phyloP scores from a whole-genome alignment of 1,140 invertebrate genomes.

The Cydia pomonella region DNA sequence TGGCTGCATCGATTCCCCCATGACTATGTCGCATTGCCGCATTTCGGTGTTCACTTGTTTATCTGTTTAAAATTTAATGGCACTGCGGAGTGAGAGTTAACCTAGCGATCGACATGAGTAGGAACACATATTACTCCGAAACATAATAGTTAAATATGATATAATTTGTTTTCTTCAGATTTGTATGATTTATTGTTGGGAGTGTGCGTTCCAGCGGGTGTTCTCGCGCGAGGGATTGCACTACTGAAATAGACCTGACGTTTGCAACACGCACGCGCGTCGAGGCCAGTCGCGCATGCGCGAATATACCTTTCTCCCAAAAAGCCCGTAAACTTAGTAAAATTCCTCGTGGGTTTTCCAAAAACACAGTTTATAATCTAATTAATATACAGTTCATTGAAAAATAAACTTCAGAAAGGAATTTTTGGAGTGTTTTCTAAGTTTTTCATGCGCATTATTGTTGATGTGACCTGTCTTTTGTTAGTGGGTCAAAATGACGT shows the following conservation, averaged over 20 bases:
- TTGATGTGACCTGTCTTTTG: not conserved
- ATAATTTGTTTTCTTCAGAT: constrained; percentile 15
- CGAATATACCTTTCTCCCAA: not conserved
- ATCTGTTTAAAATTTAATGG: constrained; percentile 12
- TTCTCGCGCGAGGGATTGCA: constrained; percentile 28
- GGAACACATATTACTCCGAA: not conserved
- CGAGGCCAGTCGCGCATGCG: constrained; percentile 53
- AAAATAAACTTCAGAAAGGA: not conserved
- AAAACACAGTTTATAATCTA: not conserved
- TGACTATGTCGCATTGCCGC: constrained; percentile 67
- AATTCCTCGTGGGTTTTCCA: not conserved
- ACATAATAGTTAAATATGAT: constrained; percentile 6
- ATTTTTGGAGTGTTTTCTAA: not conserved
- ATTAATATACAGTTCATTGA: not conserved
- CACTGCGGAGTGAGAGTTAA: constrained; percentile 19
- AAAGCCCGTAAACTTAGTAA: not conserved
- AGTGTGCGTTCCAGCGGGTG: constrained; percentile 28
- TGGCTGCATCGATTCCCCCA: constrained; percentile 53
- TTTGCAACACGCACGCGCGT: constrained; percentile 62
- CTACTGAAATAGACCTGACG: constrained; percentile 77
- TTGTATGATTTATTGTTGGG: constrained; percentile 4
- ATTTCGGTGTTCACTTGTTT: constrained; percentile 46
- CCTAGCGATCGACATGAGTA: constrained; percentile 22
- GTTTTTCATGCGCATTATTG: not conserved
- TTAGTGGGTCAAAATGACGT: constrained; percentile 29